These are phyloP conservation scores for Bursaphelenchus mucronatus DNA, from an alignment of 1,140 invertebrate species.

Conservation along the genomic window DNA sequence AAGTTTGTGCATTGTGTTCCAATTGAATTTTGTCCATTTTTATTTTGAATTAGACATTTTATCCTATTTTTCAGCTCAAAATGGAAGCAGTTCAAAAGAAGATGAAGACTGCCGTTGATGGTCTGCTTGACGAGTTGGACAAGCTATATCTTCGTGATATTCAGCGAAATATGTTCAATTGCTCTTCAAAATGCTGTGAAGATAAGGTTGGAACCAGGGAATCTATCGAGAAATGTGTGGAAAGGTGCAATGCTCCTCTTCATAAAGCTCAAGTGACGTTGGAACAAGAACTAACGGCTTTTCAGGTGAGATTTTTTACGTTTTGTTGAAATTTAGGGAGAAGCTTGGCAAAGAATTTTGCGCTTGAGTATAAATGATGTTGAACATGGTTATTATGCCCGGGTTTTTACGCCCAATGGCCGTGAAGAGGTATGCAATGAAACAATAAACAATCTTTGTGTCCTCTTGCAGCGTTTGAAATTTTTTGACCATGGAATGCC, in stretches of 20 bases:
- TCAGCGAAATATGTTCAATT: constrained; percentile 49
- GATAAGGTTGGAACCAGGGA: constrained; percentile 44
- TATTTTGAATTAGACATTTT: no score
- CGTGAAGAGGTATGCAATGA: not conserved
- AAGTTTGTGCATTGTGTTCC: no score
- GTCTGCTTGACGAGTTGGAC: constrained; percentile 52
- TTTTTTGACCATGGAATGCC: not conserved
- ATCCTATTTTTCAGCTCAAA: not conserved
- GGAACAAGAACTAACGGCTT: constrained; percentile 43
- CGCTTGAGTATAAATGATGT: no score
- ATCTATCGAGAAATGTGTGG: constrained; percentile 51
- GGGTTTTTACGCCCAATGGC: not conserved
- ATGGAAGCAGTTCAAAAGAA: constrained; percentile 37
- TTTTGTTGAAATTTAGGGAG: no score
- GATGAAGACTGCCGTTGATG: constrained; percentile 47
- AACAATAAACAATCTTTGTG: not conserved
- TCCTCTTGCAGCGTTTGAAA: not conserved
- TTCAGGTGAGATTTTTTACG: constrained; percentile 28
- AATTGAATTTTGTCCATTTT: no score
- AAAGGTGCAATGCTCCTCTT: constrained; percentile 44
- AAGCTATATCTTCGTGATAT: constrained; percentile 48
- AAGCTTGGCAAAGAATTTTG: no score
- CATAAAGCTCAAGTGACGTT: constrained; percentile 47
- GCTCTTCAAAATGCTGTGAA: constrained; percentile 55
- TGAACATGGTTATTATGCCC: not conserved